A percentile compares a stretch with the other conserved stretches of the same genome.
Conservation (phyloP, 2,797 vertebrate genomes). For the Poecilia velifera region DNA sequence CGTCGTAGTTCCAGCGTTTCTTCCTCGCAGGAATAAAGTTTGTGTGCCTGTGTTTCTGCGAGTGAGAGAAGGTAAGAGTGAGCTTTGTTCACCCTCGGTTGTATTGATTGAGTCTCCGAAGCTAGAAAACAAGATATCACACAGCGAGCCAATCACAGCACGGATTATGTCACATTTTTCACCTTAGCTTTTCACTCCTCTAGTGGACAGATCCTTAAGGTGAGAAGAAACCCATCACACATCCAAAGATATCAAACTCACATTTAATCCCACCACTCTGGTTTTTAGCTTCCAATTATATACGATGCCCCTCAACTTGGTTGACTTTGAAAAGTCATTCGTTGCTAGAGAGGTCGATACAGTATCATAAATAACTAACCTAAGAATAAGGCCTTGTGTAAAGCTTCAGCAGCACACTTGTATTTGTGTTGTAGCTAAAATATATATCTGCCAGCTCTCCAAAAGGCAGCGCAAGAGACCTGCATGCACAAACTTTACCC, state of each 20-base stretch:
- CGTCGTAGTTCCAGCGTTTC: slow-evolving; percentile 40
- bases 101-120: slow-evolving; percentile 70
- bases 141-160: slow-evolving; percentile 60
- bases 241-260: slow-evolving; percentile 49
- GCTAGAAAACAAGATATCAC: slow-evolving; percentile 68
- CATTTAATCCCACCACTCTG: slow-evolving; percentile 18
- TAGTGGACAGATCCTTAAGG: slow-evolving; percentile 59
- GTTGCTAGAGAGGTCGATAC: slow-evolving; percentile 2
- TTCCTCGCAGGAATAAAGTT: slow-evolving; percentile 16
- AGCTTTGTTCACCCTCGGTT: slow-evolving; percentile 39
- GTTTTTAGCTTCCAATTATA: slow-evolving; percentile 50
- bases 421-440: background rate
- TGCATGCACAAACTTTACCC: background rate
- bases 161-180: slow-evolving; percentile 67
- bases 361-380: slow-evolving; percentile 12
- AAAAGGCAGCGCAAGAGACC: background rate
- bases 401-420: background rate
- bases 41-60: slow-evolving; percentile 3
- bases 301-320: slow-evolving; percentile 32
- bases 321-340: slow-evolving; percentile 46
- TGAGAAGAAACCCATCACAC: slow-evolving; percentile 53
- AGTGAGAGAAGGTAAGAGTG: background rate
- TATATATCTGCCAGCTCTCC: background rate
- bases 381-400: background rate
- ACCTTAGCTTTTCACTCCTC: slow-evolving; percentile 46